Percentiles rank a stretch among this genome's conserved stretches.
These are phyloP conservation scores for Epinephelus cyanopodus DNA, from an alignment of 2,113 vertebrate genomes.

Conservation along the genomic window DNA sequence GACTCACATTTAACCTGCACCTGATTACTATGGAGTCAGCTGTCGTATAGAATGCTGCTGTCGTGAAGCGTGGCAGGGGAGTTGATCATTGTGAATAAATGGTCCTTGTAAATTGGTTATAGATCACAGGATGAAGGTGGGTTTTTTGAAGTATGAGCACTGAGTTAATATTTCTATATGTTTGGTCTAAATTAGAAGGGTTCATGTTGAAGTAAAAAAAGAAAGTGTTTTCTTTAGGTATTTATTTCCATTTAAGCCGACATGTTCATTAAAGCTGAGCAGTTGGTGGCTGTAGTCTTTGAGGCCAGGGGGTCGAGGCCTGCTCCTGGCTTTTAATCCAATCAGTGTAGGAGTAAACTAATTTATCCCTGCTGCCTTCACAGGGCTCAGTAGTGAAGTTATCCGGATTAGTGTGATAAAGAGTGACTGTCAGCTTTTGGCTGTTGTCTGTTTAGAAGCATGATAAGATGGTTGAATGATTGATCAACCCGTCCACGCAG, in stretches of 20 bases:
- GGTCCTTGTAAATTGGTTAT: constrained; percentile 24
- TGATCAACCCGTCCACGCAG: constrained; percentile 60
- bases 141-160: not conserved
- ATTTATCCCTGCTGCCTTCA: constrained; percentile 75
- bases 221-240: not conserved
- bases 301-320: constrained; percentile 48
- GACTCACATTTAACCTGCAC: constrained; percentile 66
- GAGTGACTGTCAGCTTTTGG: constrained; percentile 58
- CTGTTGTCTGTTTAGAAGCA: constrained; percentile 36
- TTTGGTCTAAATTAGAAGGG: not conserved
- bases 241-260: constrained; percentile 39
- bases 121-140: constrained; percentile 13
- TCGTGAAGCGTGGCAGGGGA: constrained; percentile 33
- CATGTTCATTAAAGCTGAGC: constrained; percentile 49
- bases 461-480: constrained; percentile 69
- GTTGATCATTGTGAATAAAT: constrained; percentile 48
- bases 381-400: constrained; percentile 62
- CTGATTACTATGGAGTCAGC: constrained; percentile 72
- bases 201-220: not conserved
- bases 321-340: constrained; percentile 74
- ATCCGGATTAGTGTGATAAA: constrained; percentile 79
- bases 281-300: constrained; percentile 31
- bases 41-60: constrained; percentile 66
- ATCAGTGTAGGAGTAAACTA: constrained; percentile 78
- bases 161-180: constrained; percentile 15